Evolutionary conservation across 2,888 invertebrate species (phyloP), one percentile per base, ranked within the genome.

Genomic region (Orthonevra nobilis): DNA sequence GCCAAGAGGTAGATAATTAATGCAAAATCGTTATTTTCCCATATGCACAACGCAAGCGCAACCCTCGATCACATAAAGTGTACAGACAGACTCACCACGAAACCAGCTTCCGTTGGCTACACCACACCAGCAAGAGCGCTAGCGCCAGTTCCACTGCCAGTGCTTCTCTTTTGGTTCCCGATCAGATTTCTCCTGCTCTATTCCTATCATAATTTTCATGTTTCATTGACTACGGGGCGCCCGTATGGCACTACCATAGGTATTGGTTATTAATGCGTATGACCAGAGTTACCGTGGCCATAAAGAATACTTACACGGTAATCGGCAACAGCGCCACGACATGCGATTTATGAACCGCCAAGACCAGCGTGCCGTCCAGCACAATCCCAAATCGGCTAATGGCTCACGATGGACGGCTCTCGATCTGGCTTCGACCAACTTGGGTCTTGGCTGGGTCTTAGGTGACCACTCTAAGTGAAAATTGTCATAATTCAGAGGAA

Each of bases 241-340:
- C 52, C 40, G n/a, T 40, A 40, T 38, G 54, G 5, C 50, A 50
- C 42, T 77, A 38, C 52, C 77, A 72, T 79, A 66, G 23, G 48
- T 56, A 66, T 44, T 32, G 73, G 79, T 73, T 68, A 79, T 79
- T 79, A 79, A 79, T 73, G 79, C 73, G 73, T 79, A 79, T 73
- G 66, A 68, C 79, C 79, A 73, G 60, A 73, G 73, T 73, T 73
- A 79, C 79, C 73, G 17, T 68, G 15, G 66, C 56, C 73, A 66
- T 79, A 79, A 79, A 73, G 66, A 79, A 79, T 79, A 79, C 73
- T 79, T 79, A 73, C 73, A 73, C 66, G 48, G 79, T 73, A 79
- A 79, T 79, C 73, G 79, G 79, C 73, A 79, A 79, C 79, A 73
- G 73, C 66, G 66, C 68, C 50, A 61, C 23, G 61, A 61, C 58